phyloP scores from a whole-genome alignment of 2,113 vertebrate species.

The Cyprinus carpio region DNA sequence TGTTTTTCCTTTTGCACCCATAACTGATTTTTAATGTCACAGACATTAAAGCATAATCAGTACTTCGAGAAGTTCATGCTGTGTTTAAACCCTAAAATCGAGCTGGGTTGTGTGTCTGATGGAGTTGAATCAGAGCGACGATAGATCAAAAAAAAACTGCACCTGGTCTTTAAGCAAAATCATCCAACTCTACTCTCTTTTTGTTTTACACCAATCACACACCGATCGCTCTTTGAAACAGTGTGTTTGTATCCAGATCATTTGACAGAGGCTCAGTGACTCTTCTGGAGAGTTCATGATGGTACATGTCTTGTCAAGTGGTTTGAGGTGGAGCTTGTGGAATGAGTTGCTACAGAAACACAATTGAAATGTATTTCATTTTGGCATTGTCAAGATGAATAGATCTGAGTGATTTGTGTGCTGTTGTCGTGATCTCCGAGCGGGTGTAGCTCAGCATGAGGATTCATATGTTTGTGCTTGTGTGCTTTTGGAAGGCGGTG shows the following conservation, averaged over 20 bases:
- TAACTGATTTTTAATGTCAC: not conserved
- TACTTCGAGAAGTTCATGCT: not conserved
- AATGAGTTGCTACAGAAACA: slow-evolving; percentile 14
- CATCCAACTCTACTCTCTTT: not conserved
- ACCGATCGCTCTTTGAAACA: not conserved
- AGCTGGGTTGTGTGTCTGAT: too few species aligned
- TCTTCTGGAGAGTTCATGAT: not conserved
- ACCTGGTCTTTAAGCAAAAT: not conserved
- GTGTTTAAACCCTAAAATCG: not conserved
- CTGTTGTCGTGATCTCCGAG: not conserved
- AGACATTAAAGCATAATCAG: not conserved
- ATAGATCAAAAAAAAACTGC: not conserved
- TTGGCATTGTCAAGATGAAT: slow-evolving; percentile 10
- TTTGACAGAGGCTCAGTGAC: not conserved
- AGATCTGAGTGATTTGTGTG: slow-evolving; percentile 24
- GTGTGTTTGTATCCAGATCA: not conserved
- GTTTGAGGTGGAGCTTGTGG: not conserved
- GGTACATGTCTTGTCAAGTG: slow-evolving; percentile 3
- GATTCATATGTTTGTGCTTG: slow-evolving; percentile 25
- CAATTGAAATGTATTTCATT: not conserved
- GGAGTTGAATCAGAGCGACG: too few species aligned
- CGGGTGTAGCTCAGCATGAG: slow-evolving; percentile 2
- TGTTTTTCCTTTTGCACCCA: not conserved
- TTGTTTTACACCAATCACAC: not conserved
- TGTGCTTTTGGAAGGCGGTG: slow-evolving; percentile 84